These are phyloP conservation scores for Bradypodion ventrale DNA, from an alignment of 2,797 vertebrate genomes.

Conservation along the genomic window DNA sequence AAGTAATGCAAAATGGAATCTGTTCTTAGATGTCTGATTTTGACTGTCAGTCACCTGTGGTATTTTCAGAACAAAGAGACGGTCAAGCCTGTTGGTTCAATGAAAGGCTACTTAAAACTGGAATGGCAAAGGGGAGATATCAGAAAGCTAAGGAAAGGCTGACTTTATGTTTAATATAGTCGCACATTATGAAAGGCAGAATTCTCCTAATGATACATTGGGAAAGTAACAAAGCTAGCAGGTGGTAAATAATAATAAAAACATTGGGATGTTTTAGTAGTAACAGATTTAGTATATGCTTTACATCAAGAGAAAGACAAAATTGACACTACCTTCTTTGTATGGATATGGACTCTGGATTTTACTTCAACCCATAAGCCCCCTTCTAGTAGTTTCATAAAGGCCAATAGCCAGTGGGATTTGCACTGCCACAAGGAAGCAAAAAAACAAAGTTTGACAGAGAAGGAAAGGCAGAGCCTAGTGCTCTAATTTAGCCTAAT, in stretches of 20 bases:
- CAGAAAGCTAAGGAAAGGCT: slow-evolving; percentile 2
- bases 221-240: neutral
- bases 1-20: slow-evolving; percentile 9
- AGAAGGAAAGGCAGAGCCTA: too few relatives aligned
- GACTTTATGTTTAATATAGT: neutral
- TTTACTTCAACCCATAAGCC: too few relatives aligned
- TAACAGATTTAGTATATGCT: neutral
- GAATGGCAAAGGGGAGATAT: neutral
- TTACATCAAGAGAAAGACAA: neutral
- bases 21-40: slow-evolving; percentile 7
- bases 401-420: too few relatives aligned
- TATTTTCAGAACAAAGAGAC: slow-evolving; percentile 29
- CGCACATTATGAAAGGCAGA: neutral
- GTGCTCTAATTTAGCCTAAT: too few relatives aligned
- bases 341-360: neutral
- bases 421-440: too few relatives aligned
- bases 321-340: neutral
- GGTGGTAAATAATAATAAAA: neutral
- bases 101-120: slow-evolving; percentile 20
- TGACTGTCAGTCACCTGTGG: slow-evolving; percentile 6
- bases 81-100: slow-evolving; percentile 18
- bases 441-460: too few relatives aligned
- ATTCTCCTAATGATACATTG: neutral
- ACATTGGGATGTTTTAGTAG: neutral
- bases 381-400: too few relatives aligned